A percentile compares a stretch with the other conserved stretches of the same genome.
Evolutionary conservation across 2,888 invertebrate species (phyloP).

Genomic region (Nomada ruficornis): DNA sequence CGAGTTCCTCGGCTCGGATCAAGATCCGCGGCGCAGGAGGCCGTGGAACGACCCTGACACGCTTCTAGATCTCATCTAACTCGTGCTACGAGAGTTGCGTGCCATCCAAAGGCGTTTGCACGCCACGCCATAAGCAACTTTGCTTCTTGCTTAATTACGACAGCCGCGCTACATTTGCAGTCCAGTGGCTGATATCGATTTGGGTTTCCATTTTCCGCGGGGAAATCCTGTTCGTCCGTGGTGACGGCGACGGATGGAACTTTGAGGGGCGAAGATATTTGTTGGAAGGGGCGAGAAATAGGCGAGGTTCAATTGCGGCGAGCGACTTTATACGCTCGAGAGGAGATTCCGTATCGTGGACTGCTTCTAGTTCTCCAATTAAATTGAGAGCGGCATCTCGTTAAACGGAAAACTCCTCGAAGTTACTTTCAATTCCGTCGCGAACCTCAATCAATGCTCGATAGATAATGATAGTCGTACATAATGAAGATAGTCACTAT

Average conservation of each 20-base stretch:
- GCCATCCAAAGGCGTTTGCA: conserved; percentile 28
- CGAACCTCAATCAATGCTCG: neutral
- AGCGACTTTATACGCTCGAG: neutral
- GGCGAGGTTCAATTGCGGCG: neutral
- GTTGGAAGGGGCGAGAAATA: neutral
- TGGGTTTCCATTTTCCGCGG: neutral
- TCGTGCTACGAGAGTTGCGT: conserved; percentile 9
- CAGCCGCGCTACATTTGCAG: conserved; percentile 16
- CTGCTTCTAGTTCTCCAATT: conserved; percentile 5
- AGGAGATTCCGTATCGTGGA: no score
- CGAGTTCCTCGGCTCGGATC: conserved; percentile 40
- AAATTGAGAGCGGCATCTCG: neutral
- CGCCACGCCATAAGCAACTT: conserved; percentile 18
- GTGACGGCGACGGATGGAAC: neutral
- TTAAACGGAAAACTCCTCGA: neutral
- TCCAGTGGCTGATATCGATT: neutral
- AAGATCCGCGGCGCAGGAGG: conserved; percentile 34
- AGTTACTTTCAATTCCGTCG: neutral
- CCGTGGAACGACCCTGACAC: conserved; percentile 56
- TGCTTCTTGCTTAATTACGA: conserved; percentile 24
- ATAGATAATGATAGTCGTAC: neutral
- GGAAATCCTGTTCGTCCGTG: neutral
- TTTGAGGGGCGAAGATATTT: conserved; percentile 6
- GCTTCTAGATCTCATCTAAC: conserved; percentile 47
- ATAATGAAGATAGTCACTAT: no score